phyloP scores from a whole-genome alignment of 2,888 invertebrate species.

The Didymodactylos carnosus region DNA sequence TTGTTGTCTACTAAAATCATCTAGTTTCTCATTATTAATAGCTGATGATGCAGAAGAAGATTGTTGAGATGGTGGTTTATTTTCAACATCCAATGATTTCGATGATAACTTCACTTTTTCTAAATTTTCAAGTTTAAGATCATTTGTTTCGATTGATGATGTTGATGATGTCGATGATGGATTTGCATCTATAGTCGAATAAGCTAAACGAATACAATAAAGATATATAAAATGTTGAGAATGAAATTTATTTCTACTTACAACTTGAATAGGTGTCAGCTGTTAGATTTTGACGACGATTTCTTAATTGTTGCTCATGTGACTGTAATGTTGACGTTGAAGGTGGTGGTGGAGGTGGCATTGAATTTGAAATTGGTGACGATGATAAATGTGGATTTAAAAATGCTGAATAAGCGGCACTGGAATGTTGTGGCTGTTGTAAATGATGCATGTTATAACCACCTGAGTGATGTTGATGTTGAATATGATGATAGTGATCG shows the following conservation, averaged over 20 bases:
- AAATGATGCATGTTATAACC: too few relatives aligned
- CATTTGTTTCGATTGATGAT: background rate
- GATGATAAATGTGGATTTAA: too few relatives aligned
- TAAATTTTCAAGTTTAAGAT: background rate
- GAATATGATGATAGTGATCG: background rate
- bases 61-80: background rate
- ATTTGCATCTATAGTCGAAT: background rate
- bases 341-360: background rate
- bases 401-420: background rate
- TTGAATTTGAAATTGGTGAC: background rate
- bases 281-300: background rate
- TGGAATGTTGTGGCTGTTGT: background rate
- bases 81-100: background rate
- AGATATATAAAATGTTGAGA: background rate
- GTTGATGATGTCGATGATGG: background rate
- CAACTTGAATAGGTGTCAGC: background rate
- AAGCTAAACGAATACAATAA: background rate
- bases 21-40: background rate
- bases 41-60: background rate
- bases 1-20: background rate
- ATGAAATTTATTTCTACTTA: background rate
- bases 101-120: background rate
- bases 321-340: background rate
- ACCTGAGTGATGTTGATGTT: background rate
- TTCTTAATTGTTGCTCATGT: too few relatives aligned